phyloP scores from a whole-genome alignment of 2,888 invertebrate genomes.

The Epirrhoe alternata region DNA sequence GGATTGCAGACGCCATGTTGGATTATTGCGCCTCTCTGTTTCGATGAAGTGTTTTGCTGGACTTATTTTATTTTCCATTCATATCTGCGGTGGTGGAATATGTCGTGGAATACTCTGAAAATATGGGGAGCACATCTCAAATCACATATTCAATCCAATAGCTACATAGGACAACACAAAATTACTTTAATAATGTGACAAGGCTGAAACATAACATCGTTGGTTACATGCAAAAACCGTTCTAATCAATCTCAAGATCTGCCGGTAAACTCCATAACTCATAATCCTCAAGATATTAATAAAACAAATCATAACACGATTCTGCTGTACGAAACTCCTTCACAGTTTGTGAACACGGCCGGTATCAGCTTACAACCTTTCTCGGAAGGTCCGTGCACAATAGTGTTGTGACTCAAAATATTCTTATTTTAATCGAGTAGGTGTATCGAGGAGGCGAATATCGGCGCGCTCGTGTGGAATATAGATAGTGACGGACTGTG shows the following conservation, averaged over 20 bases:
- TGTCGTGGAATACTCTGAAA: background rate
- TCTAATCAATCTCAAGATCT: conserved; percentile 25
- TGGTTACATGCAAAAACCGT: conserved; percentile 11
- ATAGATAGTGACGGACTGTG: conserved; percentile 80
- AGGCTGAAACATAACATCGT: background rate
- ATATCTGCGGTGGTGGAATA: conserved; percentile 11
- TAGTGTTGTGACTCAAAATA: conserved; percentile 72
- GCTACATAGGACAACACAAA: background rate
- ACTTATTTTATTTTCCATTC: conserved; percentile 55
- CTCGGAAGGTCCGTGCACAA: conserved; percentile 64
- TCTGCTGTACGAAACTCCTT: conserved; percentile 43
- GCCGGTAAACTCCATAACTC: conserved; percentile 27
- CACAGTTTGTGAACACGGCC: conserved; percentile 49
- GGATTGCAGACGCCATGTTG: conserved; percentile 76
- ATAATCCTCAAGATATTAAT: conserved; percentile 28
- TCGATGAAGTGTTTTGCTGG: conserved; percentile 68
- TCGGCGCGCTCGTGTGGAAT: conserved; percentile 79
- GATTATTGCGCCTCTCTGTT: conserved; percentile 74
- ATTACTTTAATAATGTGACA: background rate
- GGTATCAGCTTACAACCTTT: conserved; percentile 60
- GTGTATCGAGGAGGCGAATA: conserved; percentile 72
- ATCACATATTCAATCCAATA: too few relatives aligned
- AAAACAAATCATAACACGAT: conserved; percentile 42
- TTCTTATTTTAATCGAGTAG: conserved; percentile 82
- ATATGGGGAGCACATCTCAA: background rate